A percentile compares a stretch with the other conserved stretches of the same genome.
These are phyloP conservation scores for Anabacerthia variegaticeps DNA, from an alignment of 2,797 vertebrate genomes.

Conservation along the genomic window DNA sequence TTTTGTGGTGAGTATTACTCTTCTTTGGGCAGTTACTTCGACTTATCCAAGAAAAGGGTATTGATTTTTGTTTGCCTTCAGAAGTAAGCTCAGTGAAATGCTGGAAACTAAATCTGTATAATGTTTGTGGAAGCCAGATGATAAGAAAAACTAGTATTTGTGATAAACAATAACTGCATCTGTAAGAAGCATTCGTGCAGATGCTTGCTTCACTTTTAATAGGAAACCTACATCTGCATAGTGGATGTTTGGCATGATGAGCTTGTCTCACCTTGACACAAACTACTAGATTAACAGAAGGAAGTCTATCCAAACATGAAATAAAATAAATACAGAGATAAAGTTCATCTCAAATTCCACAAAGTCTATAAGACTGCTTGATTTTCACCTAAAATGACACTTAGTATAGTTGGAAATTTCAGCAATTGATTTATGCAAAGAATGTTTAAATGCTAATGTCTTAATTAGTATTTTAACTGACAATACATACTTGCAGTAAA, in stretches of 20 bases:
- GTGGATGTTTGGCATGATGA: background rate
- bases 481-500: background rate
- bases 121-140: background rate
- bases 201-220: background rate
- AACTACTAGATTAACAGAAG: background rate
- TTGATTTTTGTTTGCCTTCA: background rate
- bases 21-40: background rate
- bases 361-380: background rate
- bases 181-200: background rate
- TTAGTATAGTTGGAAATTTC: background rate
- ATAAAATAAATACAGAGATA: background rate
- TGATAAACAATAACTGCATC: background rate
- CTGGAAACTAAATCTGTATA: background rate
- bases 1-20: background rate
- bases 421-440: background rate
- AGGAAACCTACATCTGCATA: background rate
- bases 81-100: background rate
- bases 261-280: background rate
- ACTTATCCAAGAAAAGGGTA: background rate
- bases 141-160: background rate
- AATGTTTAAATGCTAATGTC: background rate
- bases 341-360: background rate
- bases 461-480: background rate
- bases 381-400: background rate
- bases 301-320: background rate